Conservation (phyloP, 2,113 vertebrate genomes). For the Gracilinanus agilis region DNA sequence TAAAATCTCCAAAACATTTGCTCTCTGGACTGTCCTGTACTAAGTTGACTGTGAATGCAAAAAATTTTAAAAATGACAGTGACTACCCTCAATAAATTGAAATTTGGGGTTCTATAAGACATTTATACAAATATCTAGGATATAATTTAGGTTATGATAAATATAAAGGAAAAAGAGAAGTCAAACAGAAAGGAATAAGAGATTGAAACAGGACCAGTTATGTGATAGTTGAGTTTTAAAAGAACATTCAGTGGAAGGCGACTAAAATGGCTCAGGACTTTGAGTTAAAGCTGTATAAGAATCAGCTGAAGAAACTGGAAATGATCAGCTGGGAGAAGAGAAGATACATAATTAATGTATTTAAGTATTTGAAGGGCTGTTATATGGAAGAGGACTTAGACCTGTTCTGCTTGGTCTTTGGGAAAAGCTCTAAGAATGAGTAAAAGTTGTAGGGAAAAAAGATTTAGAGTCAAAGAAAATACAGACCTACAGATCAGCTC, state of each 20-base stretch:
- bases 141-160: background rate
- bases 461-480: background rate
- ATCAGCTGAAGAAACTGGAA: background rate
- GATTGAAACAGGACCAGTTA: background rate
- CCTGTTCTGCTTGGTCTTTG: background rate
- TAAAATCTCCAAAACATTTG: background rate
- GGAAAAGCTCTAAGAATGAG: background rate
- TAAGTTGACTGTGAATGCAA: background rate
- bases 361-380: background rate
- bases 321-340: background rate
- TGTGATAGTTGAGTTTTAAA: background rate
- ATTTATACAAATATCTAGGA: background rate
- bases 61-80: background rate
- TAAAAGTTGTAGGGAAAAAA: background rate
- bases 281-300: background rate
- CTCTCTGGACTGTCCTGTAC: background rate
- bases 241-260: background rate
- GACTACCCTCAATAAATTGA: background rate
- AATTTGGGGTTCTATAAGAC: background rate
- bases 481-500: background rate
- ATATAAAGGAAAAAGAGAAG: background rate
- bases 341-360: background rate
- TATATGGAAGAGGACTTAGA: background rate
- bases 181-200: background rate
- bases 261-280: background rate